phyloP scores from a whole-genome alignment of 2,113 vertebrate genomes.

The Myrmecobius fasciatus region DNA sequence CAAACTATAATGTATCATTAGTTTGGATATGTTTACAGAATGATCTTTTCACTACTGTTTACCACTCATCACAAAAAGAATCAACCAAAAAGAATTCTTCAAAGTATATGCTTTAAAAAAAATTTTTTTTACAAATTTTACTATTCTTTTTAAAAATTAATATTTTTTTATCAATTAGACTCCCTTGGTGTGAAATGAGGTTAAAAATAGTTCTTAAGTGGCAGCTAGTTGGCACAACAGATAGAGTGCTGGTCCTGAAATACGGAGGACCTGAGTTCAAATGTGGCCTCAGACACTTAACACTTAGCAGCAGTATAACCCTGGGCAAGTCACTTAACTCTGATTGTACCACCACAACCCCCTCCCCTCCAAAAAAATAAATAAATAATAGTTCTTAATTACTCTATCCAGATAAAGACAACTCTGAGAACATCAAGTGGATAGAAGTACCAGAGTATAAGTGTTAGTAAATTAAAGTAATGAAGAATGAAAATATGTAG shows the following conservation, averaged over 20 bases:
- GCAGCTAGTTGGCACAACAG: too few species aligned
- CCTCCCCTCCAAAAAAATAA: too few species aligned
- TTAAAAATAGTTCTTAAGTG: slow-evolving; percentile 37
- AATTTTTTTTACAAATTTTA: too few species aligned
- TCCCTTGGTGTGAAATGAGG: slow-evolving; percentile 3
- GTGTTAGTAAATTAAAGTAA: background rate
- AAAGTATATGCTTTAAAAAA: too few species aligned
- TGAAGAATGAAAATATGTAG: background rate
- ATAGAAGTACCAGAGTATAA: background rate
- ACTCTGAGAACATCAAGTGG: background rate
- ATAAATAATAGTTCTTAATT: background rate
- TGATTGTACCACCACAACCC: too few species aligned
- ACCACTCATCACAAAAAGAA: slow-evolving; percentile 13
- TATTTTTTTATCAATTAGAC: background rate
- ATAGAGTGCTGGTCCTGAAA: too few species aligned
- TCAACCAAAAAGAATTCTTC: background rate
- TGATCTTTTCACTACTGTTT: background rate
- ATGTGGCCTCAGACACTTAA: too few species aligned
- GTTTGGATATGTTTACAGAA: background rate
- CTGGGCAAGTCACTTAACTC: too few species aligned
- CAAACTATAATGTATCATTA: background rate
- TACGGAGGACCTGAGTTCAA: too few species aligned
- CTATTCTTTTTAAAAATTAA: too few species aligned
- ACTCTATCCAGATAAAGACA: background rate
- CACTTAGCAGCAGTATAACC: too few species aligned